Conservation (phyloP, 2,888 invertebrate genomes). For the Cyclophora punctaria region DNA sequence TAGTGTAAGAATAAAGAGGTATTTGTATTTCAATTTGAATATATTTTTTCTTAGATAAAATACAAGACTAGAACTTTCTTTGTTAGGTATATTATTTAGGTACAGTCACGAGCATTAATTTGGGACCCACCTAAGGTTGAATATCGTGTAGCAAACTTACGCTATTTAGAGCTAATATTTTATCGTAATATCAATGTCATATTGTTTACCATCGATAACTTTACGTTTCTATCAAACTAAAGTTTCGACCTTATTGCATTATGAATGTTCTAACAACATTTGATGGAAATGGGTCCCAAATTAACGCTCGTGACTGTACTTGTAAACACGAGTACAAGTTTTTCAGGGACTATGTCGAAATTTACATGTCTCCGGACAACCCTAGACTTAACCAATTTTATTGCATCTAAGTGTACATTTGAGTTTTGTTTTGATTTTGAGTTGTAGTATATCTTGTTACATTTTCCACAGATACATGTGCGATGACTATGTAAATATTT, state of each 20-base stretch:
- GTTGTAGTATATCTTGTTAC: constrained; percentile 1
- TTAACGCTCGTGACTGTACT: too few species aligned
- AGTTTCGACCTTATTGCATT: too few species aligned
- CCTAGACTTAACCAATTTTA: constrained; percentile 8
- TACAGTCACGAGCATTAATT: too few species aligned
- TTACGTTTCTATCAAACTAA: too few species aligned
- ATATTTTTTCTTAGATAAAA: background rate
- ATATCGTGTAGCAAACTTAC: too few species aligned
- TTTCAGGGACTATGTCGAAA: background rate
- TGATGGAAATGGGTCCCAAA: too few species aligned
- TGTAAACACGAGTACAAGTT: background rate
- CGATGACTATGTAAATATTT: constrained; percentile 4
- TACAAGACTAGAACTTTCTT: background rate
- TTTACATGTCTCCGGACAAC: background rate
- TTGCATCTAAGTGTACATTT: constrained; percentile 9
- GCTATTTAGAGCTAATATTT: too few species aligned
- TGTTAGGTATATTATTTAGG: background rate
- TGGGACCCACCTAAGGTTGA: too few species aligned
- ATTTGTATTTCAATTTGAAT: background rate
- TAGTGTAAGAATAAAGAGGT: background rate
- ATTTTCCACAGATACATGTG: background rate
- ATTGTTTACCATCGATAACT: too few species aligned
- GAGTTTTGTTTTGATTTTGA: constrained; percentile 10
- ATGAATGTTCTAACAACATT: too few species aligned
- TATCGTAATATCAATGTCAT: too few species aligned